Conservation (phyloP, 2,113 vertebrate species). For the Apteryx owenii region DNA sequence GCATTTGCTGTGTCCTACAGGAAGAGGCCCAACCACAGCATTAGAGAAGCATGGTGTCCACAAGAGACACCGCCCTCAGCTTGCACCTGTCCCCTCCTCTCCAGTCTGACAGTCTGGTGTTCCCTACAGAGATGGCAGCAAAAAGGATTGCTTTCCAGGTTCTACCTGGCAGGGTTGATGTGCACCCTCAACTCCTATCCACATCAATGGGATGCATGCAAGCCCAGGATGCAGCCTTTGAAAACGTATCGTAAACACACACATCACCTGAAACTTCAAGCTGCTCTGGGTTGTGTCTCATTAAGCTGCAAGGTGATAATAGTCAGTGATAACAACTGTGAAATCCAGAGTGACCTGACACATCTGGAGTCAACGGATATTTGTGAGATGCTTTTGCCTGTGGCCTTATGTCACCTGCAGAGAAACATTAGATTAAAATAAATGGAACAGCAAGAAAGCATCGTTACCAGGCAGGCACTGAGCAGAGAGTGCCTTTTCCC, state of each 20-base stretch:
- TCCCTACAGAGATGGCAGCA: background rate
- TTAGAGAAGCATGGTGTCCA: background rate
- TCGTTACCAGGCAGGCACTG: background rate
- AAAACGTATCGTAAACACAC: background rate
- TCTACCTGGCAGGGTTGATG: background rate
- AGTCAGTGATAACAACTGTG: background rate
- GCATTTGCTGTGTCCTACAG: background rate
- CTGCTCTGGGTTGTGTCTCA: background rate
- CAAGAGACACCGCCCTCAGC: rapidly evolving
- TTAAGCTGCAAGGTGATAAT: background rate
- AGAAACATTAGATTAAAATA: background rate
- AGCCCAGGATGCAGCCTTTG: background rate
- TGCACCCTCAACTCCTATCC: background rate
- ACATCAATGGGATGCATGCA: background rate
- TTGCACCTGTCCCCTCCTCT: background rate
- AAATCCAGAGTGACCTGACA: background rate
- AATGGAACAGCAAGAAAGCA: slow-evolving; percentile 4
- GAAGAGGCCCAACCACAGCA: background rate
- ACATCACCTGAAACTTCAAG: background rate
- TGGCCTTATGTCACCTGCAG: background rate
- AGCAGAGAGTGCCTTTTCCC: background rate
- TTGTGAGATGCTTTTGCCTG: background rate
- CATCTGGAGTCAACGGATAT: background rate
- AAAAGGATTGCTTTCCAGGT: background rate
- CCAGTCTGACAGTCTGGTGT: rapidly evolving